Conservation (phyloP, 1,140 invertebrate species). For the Atta texana region DNA sequence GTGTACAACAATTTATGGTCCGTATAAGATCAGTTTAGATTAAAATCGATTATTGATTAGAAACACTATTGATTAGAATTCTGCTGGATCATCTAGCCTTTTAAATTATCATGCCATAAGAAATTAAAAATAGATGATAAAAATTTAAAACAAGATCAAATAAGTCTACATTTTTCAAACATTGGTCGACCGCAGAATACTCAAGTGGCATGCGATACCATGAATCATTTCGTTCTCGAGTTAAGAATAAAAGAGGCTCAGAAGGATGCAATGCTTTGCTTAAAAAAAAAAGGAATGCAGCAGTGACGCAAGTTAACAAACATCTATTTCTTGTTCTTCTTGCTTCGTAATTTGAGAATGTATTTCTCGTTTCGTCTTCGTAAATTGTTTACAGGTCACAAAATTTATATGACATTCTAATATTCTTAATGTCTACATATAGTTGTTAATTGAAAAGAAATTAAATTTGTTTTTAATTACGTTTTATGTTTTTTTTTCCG, state of each 20-base stretch:
- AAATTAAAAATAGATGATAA: slow-evolving; percentile 25
- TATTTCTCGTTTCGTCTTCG: slow-evolving; percentile 5
- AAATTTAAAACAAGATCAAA: slow-evolving; percentile 35
- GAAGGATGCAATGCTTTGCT: slow-evolving; percentile 36
- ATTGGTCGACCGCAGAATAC: slow-evolving; percentile 6
- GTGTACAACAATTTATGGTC: not conserved
- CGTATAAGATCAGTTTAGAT: not conserved
- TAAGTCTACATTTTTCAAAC: slow-evolving; percentile 20
- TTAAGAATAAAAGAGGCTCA: slow-evolving; percentile 68
- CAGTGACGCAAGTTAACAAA: slow-evolving; percentile 43
- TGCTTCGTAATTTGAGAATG: slow-evolving; percentile 36
- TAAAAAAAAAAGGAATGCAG: slow-evolving; percentile 55
- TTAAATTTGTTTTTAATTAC: not conserved
- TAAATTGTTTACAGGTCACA: not conserved
- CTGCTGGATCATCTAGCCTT: not conserved
- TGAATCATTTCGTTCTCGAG: slow-evolving; percentile 65
- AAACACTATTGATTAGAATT: not conserved
- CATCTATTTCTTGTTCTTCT: slow-evolving; percentile 39
- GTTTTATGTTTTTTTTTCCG: not conserved
- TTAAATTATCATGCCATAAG: not conserved
- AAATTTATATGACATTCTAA: not conserved
- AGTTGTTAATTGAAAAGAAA: not conserved
- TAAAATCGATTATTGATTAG: not conserved
- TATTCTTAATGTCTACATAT: not conserved
- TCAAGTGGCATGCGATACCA: slow-evolving; percentile 39